Evolutionary conservation across 2,888 invertebrate genomes (phyloP).

Genomic region (Laspeyria flexula): DNA sequence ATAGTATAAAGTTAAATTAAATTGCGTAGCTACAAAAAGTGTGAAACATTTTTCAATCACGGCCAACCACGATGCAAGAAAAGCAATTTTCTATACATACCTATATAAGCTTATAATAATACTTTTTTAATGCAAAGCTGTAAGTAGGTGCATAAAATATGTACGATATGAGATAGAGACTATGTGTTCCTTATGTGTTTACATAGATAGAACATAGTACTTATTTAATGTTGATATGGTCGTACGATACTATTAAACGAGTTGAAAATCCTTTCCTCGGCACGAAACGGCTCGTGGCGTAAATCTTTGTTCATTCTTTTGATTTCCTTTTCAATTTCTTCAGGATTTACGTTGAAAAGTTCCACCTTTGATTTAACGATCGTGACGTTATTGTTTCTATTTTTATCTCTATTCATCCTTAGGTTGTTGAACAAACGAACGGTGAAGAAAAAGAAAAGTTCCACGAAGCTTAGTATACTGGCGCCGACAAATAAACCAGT

Average conservation of each 20-base stretch:
- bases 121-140: too few relatives aligned
- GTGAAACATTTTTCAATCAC: neutral
- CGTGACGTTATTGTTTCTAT: slow-evolving; percentile 14
- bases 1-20: slow-evolving; percentile 11
- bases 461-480: slow-evolving; percentile 88
- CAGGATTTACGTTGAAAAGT: neutral
- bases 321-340: neutral
- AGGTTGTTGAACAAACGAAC: slow-evolving; percentile 78
- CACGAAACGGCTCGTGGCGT: neutral
- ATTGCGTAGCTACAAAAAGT: neutral
- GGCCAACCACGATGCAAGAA: slow-evolving; percentile 3
- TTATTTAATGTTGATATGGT: neutral
- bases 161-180: too few relatives aligned
- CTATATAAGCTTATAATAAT: too few relatives aligned
- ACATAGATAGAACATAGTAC: too few relatives aligned
- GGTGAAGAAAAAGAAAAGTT: slow-evolving; percentile 87
- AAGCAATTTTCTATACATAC: slow-evolving; percentile 7
- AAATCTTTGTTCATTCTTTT: slow-evolving; percentile 7
- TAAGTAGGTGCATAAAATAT: too few relatives aligned
- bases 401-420: slow-evolving; percentile 52
- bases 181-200: too few relatives aligned
- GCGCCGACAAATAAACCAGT: slow-evolving; percentile 89
- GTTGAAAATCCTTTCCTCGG: neutral
- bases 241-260: neutral
- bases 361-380: neutral